Evolutionary conservation across 1,140 invertebrate species (phyloP).

Genomic region (Panagrolaimus sp.): DNA sequence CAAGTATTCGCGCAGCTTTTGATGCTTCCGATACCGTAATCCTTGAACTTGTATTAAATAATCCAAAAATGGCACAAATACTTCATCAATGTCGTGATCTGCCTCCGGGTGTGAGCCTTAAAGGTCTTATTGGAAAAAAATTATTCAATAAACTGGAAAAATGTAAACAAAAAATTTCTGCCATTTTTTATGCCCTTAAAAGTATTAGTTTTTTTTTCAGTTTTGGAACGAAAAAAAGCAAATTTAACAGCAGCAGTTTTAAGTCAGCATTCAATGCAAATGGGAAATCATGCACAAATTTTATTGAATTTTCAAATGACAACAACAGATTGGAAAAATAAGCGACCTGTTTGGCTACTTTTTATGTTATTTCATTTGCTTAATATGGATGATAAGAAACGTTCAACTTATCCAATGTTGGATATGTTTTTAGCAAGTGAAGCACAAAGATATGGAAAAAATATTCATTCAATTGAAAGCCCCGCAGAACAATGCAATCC

Average conservation of each 20-base stretch:
- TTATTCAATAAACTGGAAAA: neutral
- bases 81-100: neutral
- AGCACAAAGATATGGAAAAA: conserved; percentile 1
- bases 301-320: conserved; percentile 2
- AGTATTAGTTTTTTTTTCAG: conserved; percentile 9
- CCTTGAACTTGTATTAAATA: neutral
- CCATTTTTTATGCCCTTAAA: neutral
- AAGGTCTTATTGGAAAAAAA: neutral
- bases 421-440: neutral
- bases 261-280: neutral
- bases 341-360: neutral
- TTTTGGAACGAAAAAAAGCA: neutral
- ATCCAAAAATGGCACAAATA: neutral
- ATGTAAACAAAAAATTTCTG: neutral
- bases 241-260: neutral
- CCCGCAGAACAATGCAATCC: conserved; percentile 5
- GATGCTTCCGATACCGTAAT: conserved; percentile 3
- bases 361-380: conserved; percentile 4
- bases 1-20: neutral
- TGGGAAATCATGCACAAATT: neutral
- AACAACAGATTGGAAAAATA: neutral
- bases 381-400: neutral
- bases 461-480: conserved; percentile 7
- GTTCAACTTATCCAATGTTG: neutral
- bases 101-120: neutral